Base-by-base conservation (phyloP, 2,113 vertebrate genomes). In the Clarias gariepinus region DNA sequence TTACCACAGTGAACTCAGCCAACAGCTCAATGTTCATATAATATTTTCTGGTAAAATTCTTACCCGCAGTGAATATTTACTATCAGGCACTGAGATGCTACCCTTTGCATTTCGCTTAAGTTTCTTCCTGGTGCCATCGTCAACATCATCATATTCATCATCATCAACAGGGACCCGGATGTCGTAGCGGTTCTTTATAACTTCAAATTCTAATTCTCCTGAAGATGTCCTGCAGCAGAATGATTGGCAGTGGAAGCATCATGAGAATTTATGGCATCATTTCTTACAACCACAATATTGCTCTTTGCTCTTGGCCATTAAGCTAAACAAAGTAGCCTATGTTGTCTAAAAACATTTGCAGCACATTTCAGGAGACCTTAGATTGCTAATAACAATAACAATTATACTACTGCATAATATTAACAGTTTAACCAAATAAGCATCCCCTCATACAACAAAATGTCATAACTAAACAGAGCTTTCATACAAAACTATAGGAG, bases 141-240 rank as follows among this genome's bases (percentile, higher is more conserved):
- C 95, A 52, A 92, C 58, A 52, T 97, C 96, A 36, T 36, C 33
- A 33, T 47, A 6, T 8, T 47, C 47, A 47, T 47, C 41, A 41
- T 41, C 41, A 41, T 41, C 47, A 47, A 8, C 94, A 82, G 97
- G 97, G 90, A 99, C 98, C 89, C 91, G 93, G 85, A 99, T 97
- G 87, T 99, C 97, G 0, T 99, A 98, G 87, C 95, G 97, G 89
- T 98, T 96, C 12, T 78, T 93, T 21, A 93, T 90, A 90, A 98
- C 98, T 88, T 99, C 98, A 94, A 98, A 98, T 87, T 99, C 98
- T 3, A 94, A 91, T 86, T 86, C 83, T 79, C 88, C 91, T 33
- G 90, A 91, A 82, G 95, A 94, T 83, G 95, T 96, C 86, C 98
- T 99, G 85, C 47, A 47, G 47, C 47, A 47, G 47, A 47, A 47